Base-by-base conservation (phyloP, 2,888 invertebrate species). In the Smittia sp. region DNA sequence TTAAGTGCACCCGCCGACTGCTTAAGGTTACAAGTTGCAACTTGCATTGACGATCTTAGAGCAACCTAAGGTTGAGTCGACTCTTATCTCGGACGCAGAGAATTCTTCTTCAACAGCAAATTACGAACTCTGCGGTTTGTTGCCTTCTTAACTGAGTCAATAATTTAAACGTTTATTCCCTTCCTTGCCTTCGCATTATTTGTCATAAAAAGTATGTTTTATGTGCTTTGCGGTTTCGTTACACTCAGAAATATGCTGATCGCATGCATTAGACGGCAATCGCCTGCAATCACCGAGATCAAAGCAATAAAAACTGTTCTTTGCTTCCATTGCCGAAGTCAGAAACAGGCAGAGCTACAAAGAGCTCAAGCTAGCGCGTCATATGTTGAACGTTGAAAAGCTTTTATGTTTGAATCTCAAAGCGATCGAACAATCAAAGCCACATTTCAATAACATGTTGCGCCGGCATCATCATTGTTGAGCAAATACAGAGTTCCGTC, bases 171-270 rank as follows among this genome's bases (percentile, higher is more conserved):
- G n/a, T 63, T 24, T 27, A 63, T 58, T 11, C 22, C 20, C 22
- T 58, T 58, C 22, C n/a, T 18, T 22, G 22, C 7, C 22, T 58
- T 58, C 58, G 4, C 46, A 67, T 68, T 68, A 68, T 68, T 69
- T 69, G 52, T 54, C 69, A 32, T 69, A 54, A 69, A 69, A 69
- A 46, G 69, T 11, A 18, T 69, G 27, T 15, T 69, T 69, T 68
- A 41, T 41, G 39, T 67, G 39, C 13, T 25, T 4, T 69, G 69
- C 27, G 69, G 69, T 69, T 68, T 69, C 20, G 15, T 69, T 7
- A 46, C 2, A n/a, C 15, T 7, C 22, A 18, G n/a, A 18, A 58
- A 58, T 58, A 22, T 58, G 58, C 11, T 58, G 58, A 7, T 58
- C 22, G 22, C 58, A 58, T 58, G 58, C n/a, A n/a, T n/a, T n/a